Evolutionary conservation across 2,797 vertebrate species (phyloP), one percentile per base, ranked within the genome.

Genomic region (Benthosema pterotum): DNA sequence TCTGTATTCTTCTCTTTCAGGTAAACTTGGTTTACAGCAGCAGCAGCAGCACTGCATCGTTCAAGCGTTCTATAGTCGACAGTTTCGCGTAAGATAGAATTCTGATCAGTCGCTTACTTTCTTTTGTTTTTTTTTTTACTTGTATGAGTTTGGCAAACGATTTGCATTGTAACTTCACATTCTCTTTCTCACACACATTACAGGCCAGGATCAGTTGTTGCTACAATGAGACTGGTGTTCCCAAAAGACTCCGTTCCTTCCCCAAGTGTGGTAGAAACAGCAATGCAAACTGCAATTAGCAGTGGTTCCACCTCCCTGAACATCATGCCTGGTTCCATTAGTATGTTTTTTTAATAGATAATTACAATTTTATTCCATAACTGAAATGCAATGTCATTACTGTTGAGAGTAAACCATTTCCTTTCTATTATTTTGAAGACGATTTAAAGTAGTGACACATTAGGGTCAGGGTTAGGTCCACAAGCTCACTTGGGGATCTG

Each of bases 201-300:
- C 17, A 89, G 88, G 42, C 57, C 0, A 1, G 84, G 88, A 69
- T 89, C 88, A 47, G 67, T 86, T n/a, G 25, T 45, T 4, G 5
- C 16, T 4, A 0, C 76, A 11, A 38, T 46, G 52, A 72, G 63
- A 14, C 65, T 85, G 4, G 69, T 84, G 32, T 89, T 76, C 48
- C 1, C 0, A 2, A 3, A 70, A 56, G 0, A 0, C 5, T 63
- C 47, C 4, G 65, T 83, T 77, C 86, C 88, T 42, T 1, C 46
- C 7, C 0, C 38, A 15, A 16, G 0, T 6, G 3, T 0, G 12
- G 59, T 62, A 13, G 50, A 17, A 38, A 0, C 17, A 38, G 5
- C 4, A 2, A 22, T 83, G 3, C 18, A 2, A n/a, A 12, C 0
- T 1, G 53, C 12, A 18, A 60, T 88, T 1, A 0, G 2, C 0